Conservation (phyloP, 92 coral and sea anemone species). For the Epizoanthus scotinus region DNA sequence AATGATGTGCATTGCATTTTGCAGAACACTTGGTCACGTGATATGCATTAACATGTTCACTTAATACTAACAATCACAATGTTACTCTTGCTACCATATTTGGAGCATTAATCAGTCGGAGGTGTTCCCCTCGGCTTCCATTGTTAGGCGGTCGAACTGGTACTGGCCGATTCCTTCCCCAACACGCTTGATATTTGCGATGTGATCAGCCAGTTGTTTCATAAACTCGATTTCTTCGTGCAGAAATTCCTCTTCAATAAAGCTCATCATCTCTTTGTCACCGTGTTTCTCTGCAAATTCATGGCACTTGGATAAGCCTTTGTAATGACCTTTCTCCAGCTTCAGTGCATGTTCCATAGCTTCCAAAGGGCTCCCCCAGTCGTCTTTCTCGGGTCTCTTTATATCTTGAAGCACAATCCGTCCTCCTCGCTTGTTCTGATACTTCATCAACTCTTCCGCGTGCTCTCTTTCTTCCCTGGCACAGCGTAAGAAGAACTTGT, state of each 20-base stretch:
- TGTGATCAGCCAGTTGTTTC: conserved; percentile 31
- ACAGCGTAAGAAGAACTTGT: conserved; percentile 84
- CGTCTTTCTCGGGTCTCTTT: conserved; percentile 89
- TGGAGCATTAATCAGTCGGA: not conserved
- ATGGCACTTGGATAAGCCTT: conserved; percentile 76
- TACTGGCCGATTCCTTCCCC: conserved; percentile 28
- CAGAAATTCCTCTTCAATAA: conserved; percentile 32
- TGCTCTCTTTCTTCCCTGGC: conserved; percentile 94
- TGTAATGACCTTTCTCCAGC: conserved; percentile 88
- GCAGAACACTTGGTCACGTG: not conserved
- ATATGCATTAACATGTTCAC: no score
- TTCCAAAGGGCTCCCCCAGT: conserved; percentile 85
- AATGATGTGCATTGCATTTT: no score
- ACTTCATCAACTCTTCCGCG: conserved; percentile 89
- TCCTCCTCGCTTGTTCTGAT: conserved; percentile 96
- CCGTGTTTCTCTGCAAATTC: conserved; percentile 75
- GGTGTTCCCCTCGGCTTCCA: conserved; percentile 23
- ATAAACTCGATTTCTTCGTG: conserved; percentile 34
- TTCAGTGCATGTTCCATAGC: conserved; percentile 83
- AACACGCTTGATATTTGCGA: conserved; percentile 37
- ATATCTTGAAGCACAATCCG: conserved; percentile 91
- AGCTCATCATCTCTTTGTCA: conserved; percentile 52
- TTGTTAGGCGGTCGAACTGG: conserved; percentile 22
- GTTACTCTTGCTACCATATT: not conserved
- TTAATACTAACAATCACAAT: no score